Evolutionary conservation across 2,113 vertebrate genomes (phyloP).

Genomic region (Laticauda colubrina): DNA sequence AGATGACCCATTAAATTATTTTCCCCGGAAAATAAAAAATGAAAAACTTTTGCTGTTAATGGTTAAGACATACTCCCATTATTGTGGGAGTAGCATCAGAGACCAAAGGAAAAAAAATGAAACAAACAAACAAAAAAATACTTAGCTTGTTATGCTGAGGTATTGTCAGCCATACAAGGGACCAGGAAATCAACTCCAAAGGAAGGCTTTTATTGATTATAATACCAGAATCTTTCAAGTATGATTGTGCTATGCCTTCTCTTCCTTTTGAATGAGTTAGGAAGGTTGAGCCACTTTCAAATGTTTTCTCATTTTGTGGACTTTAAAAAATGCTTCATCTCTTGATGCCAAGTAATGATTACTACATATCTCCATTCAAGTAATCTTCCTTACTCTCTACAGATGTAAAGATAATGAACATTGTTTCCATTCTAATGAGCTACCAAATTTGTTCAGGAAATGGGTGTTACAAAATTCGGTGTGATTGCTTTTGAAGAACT

Average conservation of each 20-base stretch:
- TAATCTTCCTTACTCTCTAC: not conserved
- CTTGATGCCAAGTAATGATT: not conserved
- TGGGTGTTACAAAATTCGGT: not conserved
- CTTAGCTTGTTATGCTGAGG: not conserved
- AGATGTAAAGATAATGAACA: not conserved
- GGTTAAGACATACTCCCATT: not conserved
- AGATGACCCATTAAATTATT: not conserved
- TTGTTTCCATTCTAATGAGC: not conserved
- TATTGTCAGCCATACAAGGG: not conserved
- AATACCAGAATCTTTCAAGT: not conserved
- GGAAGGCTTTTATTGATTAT: not conserved
- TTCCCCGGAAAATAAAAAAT: not conserved
- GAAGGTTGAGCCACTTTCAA: not conserved
- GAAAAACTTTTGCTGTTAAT: not conserved
- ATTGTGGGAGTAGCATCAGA: not conserved
- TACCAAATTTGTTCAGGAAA: not conserved
- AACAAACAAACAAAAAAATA: not conserved
- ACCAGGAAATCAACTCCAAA: not conserved
- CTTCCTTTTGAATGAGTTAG: not conserved
- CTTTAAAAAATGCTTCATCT: not conserved
- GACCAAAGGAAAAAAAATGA: not conserved
- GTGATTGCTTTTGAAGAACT: not conserved
- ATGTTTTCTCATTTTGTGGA: not conserved
- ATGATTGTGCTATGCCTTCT: not conserved
- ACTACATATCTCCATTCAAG: not conserved